These are phyloP conservation scores for Aphrocallistes beatrix DNA, from an alignment of 37 sponge, comb jelly and placozoan genomes.

Conservation along the genomic window DNA sequence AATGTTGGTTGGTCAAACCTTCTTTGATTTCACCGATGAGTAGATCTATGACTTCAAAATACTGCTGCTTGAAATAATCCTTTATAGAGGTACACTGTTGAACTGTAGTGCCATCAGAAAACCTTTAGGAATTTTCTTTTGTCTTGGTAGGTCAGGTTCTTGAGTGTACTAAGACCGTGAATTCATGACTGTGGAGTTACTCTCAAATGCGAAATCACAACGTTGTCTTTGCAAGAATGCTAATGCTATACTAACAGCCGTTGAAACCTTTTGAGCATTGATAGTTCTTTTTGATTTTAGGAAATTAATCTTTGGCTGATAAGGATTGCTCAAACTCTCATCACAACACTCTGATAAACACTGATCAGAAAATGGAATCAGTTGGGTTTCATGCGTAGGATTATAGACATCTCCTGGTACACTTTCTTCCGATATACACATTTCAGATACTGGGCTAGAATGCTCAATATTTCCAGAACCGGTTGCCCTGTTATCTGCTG, in stretches of 20 bases:
- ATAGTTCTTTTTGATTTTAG: not conserved
- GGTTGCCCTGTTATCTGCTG: not conserved
- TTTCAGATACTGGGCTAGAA: not conserved
- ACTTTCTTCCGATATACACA: not conserved
- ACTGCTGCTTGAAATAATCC: conserved; percentile 3
- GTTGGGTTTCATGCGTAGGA: not conserved
- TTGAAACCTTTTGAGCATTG: too few relatives aligned
- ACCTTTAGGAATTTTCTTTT: too few relatives aligned
- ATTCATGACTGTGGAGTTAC: too few relatives aligned
- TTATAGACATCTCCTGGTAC: not conserved
- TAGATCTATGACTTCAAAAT: conserved; percentile 26
- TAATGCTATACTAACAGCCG: too few relatives aligned
- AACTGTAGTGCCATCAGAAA: conserved; percentile 19
- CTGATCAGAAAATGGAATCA: not conserved
- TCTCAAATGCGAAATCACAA: too few relatives aligned
- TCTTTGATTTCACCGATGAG: conserved; percentile 24
- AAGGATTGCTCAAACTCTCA: not conserved
- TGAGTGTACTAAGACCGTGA: too few relatives aligned
- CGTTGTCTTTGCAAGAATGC: too few relatives aligned
- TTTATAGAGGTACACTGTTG: conserved; percentile 18
- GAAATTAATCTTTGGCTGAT: not conserved
- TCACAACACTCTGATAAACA: conserved; percentile 29
- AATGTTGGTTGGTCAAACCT: too few relatives aligned
- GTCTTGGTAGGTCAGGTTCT: too few relatives aligned
- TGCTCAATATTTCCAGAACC: not conserved